Conservation (phyloP, 2,797 vertebrate species). For the Ctenosaura bakeri region DNA sequence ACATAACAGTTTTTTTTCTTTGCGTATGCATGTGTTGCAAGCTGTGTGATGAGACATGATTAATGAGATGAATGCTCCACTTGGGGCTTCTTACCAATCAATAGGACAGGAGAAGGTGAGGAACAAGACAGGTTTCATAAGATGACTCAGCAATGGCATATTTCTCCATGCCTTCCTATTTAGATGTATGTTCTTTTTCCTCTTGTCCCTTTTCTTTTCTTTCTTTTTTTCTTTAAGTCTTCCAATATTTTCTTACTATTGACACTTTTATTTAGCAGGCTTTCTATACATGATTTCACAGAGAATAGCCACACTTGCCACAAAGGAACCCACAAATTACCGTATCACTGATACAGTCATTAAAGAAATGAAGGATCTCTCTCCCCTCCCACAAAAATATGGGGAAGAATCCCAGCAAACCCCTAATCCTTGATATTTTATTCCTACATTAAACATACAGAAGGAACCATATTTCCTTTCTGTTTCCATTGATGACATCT, state of each 20-base stretch:
- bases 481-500: background rate
- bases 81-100: constrained; percentile 82
- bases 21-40: constrained; percentile 63
- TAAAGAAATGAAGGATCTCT: too few species aligned
- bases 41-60: constrained; percentile 83
- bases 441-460: background rate
- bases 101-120: constrained; percentile 78
- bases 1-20: constrained; percentile 71
- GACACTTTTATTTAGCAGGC: too few species aligned
- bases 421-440: background rate
- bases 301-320: background rate
- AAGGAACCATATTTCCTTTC: background rate
- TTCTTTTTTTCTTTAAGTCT: background rate
- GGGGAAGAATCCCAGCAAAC: too few species aligned
- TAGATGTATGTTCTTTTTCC: too few species aligned
- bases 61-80: constrained; percentile 83
- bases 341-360: too few species aligned
- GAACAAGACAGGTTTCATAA: constrained; percentile 62
- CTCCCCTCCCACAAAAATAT: too few species aligned
- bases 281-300: background rate
- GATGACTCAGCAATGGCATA: background rate
- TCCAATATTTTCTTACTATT: background rate
- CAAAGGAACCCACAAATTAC: too few species aligned
- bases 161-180: background rate
- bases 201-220: too few species aligned